These are phyloP conservation scores for Elephas maximus DNA, from an alignment of 2,113 vertebrate species.

Conservation along the genomic window DNA sequence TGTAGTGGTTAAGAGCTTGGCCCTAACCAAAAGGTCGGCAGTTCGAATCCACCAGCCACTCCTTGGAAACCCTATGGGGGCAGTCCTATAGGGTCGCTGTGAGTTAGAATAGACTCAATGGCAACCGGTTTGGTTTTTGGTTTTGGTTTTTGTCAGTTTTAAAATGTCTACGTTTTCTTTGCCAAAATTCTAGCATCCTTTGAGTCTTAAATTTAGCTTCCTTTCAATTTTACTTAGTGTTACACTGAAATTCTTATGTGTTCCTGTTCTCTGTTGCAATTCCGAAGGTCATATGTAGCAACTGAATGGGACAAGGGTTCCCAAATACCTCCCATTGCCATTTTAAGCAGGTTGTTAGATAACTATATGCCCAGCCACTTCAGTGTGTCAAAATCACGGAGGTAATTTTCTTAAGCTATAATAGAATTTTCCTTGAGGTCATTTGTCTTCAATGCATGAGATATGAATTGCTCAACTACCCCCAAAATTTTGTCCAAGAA, in stretches of 20 bases:
- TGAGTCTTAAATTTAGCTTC: conserved; percentile 46
- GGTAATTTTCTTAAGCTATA: conserved; percentile 75
- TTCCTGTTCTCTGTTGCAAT: not conserved
- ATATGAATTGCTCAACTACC: conserved; percentile 58
- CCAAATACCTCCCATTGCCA: conserved; percentile 28
- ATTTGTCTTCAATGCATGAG: conserved; percentile 74
- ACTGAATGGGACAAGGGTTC: conserved; percentile 53
- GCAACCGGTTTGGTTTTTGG: too few species aligned
- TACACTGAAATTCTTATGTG: not conserved
- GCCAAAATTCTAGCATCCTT: not conserved
- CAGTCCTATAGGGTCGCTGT: too few species aligned
- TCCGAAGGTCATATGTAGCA: conserved; percentile 74
- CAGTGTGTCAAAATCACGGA: conserved; percentile 66
- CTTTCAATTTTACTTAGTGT: conserved; percentile 37
- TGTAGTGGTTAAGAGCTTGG: too few species aligned
- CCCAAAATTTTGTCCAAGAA: conserved; percentile 58
- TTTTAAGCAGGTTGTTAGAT: conserved; percentile 59
- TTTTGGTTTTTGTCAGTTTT: not conserved
- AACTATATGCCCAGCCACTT: conserved; percentile 56
- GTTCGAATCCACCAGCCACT: too few species aligned
- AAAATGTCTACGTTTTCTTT: not conserved
- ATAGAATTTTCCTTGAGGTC: conserved; percentile 76
- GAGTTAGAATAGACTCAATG: too few species aligned
- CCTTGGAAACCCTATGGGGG: too few species aligned
- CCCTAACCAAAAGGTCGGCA: too few species aligned